A percentile compares a stretch with the other conserved stretches of the same genome.
Conservation (phyloP, 2,113 vertebrate species). For the Nematolebias whitei region DNA sequence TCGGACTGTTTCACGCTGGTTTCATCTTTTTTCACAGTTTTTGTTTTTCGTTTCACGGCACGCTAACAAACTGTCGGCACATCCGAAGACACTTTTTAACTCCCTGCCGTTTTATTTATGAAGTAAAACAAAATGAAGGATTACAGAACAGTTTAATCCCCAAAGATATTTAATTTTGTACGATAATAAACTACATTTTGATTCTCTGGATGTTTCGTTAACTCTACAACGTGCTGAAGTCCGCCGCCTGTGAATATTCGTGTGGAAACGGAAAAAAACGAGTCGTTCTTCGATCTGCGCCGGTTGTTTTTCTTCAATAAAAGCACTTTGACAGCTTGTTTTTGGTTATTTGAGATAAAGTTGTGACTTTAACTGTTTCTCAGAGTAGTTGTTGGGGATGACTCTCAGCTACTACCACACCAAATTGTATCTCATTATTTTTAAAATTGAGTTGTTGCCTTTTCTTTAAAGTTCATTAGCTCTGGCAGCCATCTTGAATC, state of each 20-base stretch:
- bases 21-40: no score
- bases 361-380: no score
- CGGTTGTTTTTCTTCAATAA: slow-evolving; percentile 5
- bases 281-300: neutral
- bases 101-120: neutral
- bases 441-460: no score
- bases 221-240: no score
- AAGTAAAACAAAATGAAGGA: neutral
- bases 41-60: neutral
- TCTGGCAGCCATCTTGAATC: no score
- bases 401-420: no score
- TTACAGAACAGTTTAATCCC: neutral
- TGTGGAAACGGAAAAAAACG: neutral
- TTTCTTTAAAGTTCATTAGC: no score
- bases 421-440: no score
- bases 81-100: no score
- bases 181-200: neutral
- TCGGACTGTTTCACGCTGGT: slow-evolving; percentile 33
- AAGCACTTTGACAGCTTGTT: slow-evolving; percentile 16
- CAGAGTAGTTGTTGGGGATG: no score
- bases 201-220: neutral
- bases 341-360: no score
- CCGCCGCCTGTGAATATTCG: neutral
- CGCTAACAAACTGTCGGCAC: no score
- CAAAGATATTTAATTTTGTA: slow-evolving; percentile 30